Conservation (phyloP, 1,140 invertebrate genomes). For the Ostrea edulis region DNA sequence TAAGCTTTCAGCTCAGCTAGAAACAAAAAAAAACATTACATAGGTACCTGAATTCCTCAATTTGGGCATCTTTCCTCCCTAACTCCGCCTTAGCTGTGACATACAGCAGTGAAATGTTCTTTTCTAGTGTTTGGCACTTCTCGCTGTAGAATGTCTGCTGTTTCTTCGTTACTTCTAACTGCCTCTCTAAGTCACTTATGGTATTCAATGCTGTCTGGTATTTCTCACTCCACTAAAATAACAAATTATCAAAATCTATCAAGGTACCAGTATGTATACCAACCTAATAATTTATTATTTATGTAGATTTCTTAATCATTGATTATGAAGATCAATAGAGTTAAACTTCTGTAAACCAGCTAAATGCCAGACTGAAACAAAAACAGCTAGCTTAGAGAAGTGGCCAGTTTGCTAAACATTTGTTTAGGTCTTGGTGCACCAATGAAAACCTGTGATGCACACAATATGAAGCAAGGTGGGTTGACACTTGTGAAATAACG, state of each 20-base stretch:
- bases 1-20: no score
- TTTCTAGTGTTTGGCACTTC: slow-evolving; percentile 36
- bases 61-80: slow-evolving; percentile 41
- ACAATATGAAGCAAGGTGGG: no score
- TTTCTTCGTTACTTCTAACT: background rate
- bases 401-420: no score
- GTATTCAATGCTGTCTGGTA: background rate
- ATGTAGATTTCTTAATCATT: no score
- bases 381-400: no score
- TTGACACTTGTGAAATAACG: no score
- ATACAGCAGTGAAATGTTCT: slow-evolving; percentile 40
- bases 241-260: background rate
- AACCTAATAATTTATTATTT: no score
- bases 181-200: slow-evolving; percentile 12
- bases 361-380: no score
- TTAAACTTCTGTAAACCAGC: no score
- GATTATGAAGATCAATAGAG: no score
- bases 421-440: no score
- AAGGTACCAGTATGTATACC: background rate
- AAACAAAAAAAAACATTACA: background rate
- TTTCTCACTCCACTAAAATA: background rate
- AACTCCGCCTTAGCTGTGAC: slow-evolving; percentile 49
- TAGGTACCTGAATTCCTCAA: slow-evolving; percentile 34
- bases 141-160: background rate
- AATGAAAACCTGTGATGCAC: no score